Conservation (phyloP, 2,797 vertebrate species). For the Mustela erminea region DNA sequence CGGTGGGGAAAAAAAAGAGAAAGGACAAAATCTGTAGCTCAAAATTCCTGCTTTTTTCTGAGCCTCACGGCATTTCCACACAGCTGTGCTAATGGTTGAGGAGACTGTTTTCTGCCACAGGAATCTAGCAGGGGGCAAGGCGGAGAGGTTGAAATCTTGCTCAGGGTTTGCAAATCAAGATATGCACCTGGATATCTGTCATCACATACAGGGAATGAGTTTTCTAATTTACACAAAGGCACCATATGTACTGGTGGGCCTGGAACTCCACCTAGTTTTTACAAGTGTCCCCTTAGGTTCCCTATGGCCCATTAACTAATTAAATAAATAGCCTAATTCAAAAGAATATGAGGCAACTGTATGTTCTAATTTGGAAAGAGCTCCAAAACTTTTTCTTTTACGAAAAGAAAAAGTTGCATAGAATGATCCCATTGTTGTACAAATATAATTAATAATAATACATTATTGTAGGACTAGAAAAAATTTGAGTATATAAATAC, state of each 20-base stretch:
- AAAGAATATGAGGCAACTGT: neutral
- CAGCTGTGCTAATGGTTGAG: neutral
- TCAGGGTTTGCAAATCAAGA: neutral
- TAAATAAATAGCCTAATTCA: neutral
- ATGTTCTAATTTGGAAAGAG: neutral
- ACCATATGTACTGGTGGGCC: neutral
- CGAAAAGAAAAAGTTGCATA: neutral
- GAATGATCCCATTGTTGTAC: neutral
- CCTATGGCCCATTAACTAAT: neutral
- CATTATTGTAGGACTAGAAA: neutral
- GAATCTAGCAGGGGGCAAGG: neutral
- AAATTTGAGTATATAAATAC: neutral
- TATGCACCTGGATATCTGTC: neutral
- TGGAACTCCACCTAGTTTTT: neutral
- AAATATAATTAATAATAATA: neutral
- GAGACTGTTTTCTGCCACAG: neutral
- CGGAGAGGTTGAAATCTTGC: neutral
- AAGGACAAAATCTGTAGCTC: neutral
- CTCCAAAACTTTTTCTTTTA: neutral
- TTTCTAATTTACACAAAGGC: neutral
- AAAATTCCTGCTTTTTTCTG: neutral
- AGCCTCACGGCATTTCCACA: neutral
- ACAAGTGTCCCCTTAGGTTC: neutral
- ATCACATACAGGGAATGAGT: neutral
- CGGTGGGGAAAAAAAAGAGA: neutral